These are phyloP conservation scores for Drosophila anomelani DNA, from an alignment of 2,888 invertebrate genomes.

Conservation along the genomic window DNA sequence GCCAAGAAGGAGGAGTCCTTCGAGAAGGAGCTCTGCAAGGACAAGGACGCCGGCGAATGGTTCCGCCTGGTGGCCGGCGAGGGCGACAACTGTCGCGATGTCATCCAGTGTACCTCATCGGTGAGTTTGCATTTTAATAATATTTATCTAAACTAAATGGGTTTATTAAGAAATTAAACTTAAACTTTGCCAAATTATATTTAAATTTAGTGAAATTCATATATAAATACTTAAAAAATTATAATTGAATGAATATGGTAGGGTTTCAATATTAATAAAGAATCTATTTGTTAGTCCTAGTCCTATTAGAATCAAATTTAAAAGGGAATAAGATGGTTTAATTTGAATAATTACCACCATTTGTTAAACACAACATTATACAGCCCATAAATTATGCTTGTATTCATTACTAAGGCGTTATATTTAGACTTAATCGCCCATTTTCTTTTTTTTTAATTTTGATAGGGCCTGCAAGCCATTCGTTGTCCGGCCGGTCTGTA, in stretches of 20 bases:
- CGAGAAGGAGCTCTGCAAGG: slow-evolving; percentile 95
- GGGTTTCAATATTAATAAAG: neutral
- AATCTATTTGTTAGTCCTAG: no score
- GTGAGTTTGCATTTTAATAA: slow-evolving; percentile 86
- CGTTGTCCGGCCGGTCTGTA: slow-evolving; percentile 96
- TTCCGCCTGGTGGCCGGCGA: slow-evolving; percentile 95
- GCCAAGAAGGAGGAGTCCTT: slow-evolving; percentile 95
- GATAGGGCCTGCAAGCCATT: slow-evolving; percentile 94
- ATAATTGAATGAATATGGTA: neutral
- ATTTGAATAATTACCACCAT: no score
- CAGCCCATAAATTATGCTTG: neutral
- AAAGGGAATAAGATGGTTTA: no score
- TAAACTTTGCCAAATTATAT: neutral
- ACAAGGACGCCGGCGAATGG: slow-evolving; percentile 98
- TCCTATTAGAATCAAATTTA: no score
- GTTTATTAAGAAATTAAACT: neutral
- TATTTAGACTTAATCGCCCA: neutral
- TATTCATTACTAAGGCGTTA: neutral
- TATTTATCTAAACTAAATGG: no score
- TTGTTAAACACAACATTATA: no score
- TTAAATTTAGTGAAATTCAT: no score
- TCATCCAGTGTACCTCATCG: slow-evolving; percentile 97
- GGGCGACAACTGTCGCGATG: slow-evolving; percentile 96
- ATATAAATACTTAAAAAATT: neutral
- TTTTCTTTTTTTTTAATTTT: neutral